Conservation (phyloP, 2,113 vertebrate species). For the Pseudorasbora parva region DNA sequence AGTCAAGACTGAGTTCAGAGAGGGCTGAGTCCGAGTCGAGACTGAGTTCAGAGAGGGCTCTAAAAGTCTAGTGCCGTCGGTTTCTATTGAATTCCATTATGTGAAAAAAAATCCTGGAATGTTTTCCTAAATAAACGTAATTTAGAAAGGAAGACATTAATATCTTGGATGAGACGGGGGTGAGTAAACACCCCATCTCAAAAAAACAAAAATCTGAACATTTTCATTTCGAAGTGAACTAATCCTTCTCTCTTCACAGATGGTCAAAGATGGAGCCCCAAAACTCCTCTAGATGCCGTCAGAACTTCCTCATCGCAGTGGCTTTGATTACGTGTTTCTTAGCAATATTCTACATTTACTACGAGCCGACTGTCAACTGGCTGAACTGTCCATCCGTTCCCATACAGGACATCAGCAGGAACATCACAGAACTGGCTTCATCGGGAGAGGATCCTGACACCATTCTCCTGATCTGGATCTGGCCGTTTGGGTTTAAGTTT, state of each 20-base stretch:
- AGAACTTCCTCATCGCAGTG: slow-evolving; percentile 74
- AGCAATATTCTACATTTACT: slow-evolving; percentile 78
- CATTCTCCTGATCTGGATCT: slow-evolving; percentile 84
- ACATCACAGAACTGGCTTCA: slow-evolving; percentile 72
- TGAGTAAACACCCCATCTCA: no score
- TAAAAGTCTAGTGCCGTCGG: no score
- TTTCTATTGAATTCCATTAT: no score
- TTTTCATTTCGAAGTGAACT: background rate
- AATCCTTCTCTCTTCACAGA: background rate
- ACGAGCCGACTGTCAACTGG: slow-evolving; percentile 76
- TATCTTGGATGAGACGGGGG: no score
- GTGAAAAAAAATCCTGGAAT: no score
- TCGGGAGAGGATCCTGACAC: slow-evolving; percentile 73
- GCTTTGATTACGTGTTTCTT: slow-evolving; percentile 78
- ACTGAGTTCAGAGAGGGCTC: no score
- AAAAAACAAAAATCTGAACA: no score
- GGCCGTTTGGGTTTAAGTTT: slow-evolving; percentile 82
- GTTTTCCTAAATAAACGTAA: no score
- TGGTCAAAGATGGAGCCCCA: slow-evolving; percentile 18
- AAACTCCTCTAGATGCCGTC: slow-evolving; percentile 1
- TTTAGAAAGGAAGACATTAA: no score
- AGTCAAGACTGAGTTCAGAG: no score
- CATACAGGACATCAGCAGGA: slow-evolving; percentile 64
- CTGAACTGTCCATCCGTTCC: slow-evolving; percentile 33
- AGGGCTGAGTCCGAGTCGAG: no score